These are phyloP conservation scores for Tympanuchus pallidicinctus DNA, from an alignment of 2,113 vertebrate species.

Conservation along the genomic window DNA sequence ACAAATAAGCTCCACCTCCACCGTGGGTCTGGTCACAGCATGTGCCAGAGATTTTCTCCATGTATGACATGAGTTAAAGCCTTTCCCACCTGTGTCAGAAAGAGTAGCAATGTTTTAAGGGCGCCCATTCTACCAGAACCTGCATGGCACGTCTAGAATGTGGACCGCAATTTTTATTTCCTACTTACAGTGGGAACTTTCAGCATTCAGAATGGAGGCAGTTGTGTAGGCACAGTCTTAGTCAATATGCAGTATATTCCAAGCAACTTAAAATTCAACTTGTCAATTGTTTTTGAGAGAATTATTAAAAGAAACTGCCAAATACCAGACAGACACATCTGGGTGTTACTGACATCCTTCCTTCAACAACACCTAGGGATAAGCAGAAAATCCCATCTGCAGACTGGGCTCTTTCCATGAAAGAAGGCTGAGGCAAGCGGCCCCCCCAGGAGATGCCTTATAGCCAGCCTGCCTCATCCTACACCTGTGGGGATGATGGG, in stretches of 20 bases:
- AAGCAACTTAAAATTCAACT: background rate
- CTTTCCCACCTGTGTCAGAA: background rate
- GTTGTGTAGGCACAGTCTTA: background rate
- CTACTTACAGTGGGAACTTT: background rate
- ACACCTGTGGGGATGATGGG: background rate
- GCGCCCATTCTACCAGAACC: background rate
- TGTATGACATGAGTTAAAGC: fast-evolving
- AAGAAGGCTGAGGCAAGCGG: background rate
- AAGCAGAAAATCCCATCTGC: background rate
- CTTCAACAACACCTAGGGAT: background rate
- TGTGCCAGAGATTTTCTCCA: background rate
- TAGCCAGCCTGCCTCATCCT: background rate
- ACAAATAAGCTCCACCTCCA: background rate
- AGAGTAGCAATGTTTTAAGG: background rate
- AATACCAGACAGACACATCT: background rate
- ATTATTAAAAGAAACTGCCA: background rate
- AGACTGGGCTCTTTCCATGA: background rate
- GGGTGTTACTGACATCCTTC: background rate
- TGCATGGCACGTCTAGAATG: background rate
- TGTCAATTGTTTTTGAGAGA: background rate
- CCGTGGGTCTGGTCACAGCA: background rate
- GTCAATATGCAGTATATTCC: background rate
- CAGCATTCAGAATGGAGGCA: background rate
- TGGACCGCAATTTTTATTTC: background rate
- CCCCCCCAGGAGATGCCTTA: background rate